Base-by-base conservation (phyloP, 2,113 vertebrate species). In the Myotis brandtii region DNA sequence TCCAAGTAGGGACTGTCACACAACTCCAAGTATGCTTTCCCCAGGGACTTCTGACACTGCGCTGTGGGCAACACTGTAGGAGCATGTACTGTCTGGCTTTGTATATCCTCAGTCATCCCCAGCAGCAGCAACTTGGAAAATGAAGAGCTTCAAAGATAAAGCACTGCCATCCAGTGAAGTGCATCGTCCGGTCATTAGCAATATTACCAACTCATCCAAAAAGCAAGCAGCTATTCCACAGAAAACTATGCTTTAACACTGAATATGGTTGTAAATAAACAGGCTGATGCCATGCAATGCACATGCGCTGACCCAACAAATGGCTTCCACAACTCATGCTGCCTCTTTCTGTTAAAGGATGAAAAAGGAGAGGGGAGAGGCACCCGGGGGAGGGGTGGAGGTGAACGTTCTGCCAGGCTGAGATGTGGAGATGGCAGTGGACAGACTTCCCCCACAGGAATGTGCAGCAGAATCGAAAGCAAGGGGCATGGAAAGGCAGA, bases 31-130 rank as follows among this genome's bases (percentile, higher is more conserved):
- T 0, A 6, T 9, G 30, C 34, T 18, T 13, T 43, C 76, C 81
- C 64, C 9, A 9, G 0, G 17, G 27, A 18, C 25, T 16, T 4
- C 0, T 3, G 12, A n/a, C 21, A 23, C 1, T 1, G 62, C 3
- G 2, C 40, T 14, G 27, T 20, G 14, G 4, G 50, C 30, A 17
- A 64, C 32, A 23, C 76, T 66, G 70, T 7, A 7, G 62, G 66
- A 3, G 9, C 48, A 21, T 17, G 72, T 32, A 25, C 85, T 72
- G 43, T 30, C 84, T 80, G 14, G 37, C 70, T 76, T 9, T 52
- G 20, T 1, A 8, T 7, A 20, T 40, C 76, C 32, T 80, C 88
- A 9, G 25, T 81, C 66, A n/a, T 8, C 46, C 67, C 48, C 46
- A 86, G 76, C 43, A 82, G 59, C 84, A 56, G 43, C 37, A 72